These are phyloP conservation scores for Frieseomelitta varia DNA, from an alignment of 1,140 invertebrate species.

Conservation along the genomic window DNA sequence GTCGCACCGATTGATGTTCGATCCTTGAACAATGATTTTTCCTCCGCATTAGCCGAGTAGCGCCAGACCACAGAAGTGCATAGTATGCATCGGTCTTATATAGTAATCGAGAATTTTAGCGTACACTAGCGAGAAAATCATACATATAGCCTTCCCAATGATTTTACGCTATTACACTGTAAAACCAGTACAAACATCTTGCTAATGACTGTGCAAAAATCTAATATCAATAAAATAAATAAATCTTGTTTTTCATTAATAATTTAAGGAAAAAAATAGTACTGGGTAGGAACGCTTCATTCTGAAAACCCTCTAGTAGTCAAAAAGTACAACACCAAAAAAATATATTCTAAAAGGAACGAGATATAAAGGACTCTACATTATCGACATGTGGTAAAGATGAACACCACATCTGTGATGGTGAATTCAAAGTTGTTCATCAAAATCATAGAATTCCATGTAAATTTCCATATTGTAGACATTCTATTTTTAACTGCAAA, in stretches of 20 bases:
- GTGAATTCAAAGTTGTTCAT: too few species aligned
- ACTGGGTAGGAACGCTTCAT: neutral
- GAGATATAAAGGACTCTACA: neutral
- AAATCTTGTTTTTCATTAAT: neutral
- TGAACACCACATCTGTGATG: too few species aligned
- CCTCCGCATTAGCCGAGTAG: too few species aligned
- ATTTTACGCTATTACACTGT: too few species aligned
- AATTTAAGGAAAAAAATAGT: neutral
- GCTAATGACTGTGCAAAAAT: too few species aligned
- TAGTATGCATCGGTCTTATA: constrained; percentile 35
- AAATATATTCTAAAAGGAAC: neutral
- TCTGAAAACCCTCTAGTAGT: neutral
- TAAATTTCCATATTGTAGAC: too few species aligned
- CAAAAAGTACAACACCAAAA: neutral
- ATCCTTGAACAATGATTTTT: too few species aligned
- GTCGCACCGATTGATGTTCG: too few species aligned
- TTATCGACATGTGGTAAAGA: neutral
- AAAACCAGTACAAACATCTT: neutral
- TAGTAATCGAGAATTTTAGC: neutral
- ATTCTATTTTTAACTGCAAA: rapidly evolving
- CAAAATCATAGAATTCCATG: neutral
- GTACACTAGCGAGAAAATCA: constrained; percentile 52
- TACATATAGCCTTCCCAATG: rapidly evolving
- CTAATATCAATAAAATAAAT: neutral
- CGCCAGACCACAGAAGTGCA: constrained; percentile 51